Evolutionary conservation across 2,888 invertebrate species (phyloP), one percentile per base, ranked within the genome.

Genomic region (Conchocele bisecta): DNA sequence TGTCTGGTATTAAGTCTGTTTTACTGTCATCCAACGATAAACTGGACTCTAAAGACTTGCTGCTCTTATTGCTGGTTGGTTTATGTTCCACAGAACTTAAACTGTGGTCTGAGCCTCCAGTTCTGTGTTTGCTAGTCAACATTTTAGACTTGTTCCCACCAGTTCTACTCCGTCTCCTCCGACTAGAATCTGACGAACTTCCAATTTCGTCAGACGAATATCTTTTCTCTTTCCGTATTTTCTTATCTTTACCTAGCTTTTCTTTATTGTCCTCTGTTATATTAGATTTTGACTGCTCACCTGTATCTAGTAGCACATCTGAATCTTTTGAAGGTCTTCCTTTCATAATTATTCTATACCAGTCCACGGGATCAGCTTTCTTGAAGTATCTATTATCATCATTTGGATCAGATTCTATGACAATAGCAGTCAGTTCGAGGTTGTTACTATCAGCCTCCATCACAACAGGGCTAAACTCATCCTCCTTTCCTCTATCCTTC

Each of bases 271-370:
- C 56, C 13, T 26, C 50, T 24, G 6, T 22, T 24, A n/a, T n/a
- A n/a, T n/a, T n/a, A n/a, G n/a, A n/a, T n/a, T n/a, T n/a, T n/a
- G n/a, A n/a, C n/a, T n/a, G n/a, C n/a, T 39, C 56, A 24, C 2
- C 24, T 31, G 4, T 24, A 33, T 35, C 37, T 3, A 48, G 5
- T 15, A 60, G 28, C 13, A 33, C 41, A 20, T 73, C 63, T 11
- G 59, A 48, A 48, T 68, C 63, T 35, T 61, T 61, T 53, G 76
- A 59, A 28, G 33, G 50, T 44, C 66, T 72, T n/a, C 66, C 64
- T 58, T 76, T 76, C 69, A 76, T 76, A 11, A 72, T 65, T 0
- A 72, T 50, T 28, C 75, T 68, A 33, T 76, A 76, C 76, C 76
- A 72, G 22, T 76, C 76, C 2, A 46, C 76, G 3, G 72, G 68